phyloP scores from a whole-genome alignment of 2,888 invertebrate genomes.

The Adineta ricciae region DNA sequence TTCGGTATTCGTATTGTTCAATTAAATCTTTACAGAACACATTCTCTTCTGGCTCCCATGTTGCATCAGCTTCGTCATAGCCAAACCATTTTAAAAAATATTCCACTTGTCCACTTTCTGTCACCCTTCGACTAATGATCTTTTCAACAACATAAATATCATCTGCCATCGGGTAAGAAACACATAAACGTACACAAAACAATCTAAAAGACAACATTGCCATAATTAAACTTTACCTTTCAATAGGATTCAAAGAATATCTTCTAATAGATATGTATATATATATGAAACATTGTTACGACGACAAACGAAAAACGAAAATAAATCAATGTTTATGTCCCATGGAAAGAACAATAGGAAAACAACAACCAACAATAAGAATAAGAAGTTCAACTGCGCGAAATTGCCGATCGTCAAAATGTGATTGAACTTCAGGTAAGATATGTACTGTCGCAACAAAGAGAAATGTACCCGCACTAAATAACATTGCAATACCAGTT shows the following conservation, averaged over 20 bases:
- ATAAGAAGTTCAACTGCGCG: conserved; percentile 26
- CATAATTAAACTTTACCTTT: neutral
- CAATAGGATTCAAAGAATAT: neutral
- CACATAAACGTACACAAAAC: neutral
- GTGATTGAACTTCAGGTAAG: conserved; percentile 62
- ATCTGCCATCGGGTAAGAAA: neutral
- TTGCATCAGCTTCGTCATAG: neutral
- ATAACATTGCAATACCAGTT: conserved; percentile 92
- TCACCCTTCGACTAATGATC: neutral
- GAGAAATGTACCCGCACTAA: conserved; percentile 94
- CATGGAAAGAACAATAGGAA: conserved; percentile 29
- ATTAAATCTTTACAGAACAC: conserved; percentile 9
- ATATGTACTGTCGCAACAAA: conserved; percentile 98
- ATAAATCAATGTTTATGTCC: conserved; percentile 31
- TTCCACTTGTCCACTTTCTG: neutral
- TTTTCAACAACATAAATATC: neutral
- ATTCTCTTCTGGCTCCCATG: conserved; percentile 21
- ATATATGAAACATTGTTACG: too few relatives aligned
- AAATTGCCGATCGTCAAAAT: conserved; percentile 32
- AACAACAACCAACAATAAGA: conserved; percentile 28
- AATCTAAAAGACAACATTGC: neutral
- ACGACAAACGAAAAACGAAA: neutral
- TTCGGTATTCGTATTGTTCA: neutral
- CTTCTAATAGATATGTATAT: too few relatives aligned
- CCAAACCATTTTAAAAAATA: conserved; percentile 20